A percentile compares a stretch with the other conserved stretches of the same genome.
These are phyloP conservation scores for Campylomormyrus numenius DNA, from an alignment of 2,113 vertebrate species.

Conservation along the genomic window DNA sequence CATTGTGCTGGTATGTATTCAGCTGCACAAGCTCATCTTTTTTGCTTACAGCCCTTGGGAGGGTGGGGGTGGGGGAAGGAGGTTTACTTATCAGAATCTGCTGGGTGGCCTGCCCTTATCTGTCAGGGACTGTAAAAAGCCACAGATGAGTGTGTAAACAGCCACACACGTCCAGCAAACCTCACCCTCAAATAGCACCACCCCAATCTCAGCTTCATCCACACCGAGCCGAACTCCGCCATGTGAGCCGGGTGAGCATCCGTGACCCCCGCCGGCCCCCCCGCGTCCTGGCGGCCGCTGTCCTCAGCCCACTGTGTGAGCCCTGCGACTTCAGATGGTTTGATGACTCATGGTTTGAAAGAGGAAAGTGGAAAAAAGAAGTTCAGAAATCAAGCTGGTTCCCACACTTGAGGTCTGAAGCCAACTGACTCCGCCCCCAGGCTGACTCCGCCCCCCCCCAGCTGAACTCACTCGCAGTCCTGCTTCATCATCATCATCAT, in stretches of 20 bases:
- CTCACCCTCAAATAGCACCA: not conserved
- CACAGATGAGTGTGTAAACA: not conserved
- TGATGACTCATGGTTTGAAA: slow-evolving; percentile 5
- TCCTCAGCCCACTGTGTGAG: not conserved
- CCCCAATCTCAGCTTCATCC: not conserved
- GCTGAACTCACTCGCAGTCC: not conserved
- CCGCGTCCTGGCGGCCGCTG: no score
- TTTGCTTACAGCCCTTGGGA: not conserved
- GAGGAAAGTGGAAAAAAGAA: slow-evolving; percentile 8
- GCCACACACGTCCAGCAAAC: not conserved
- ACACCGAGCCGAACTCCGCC: not conserved
- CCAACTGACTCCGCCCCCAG: not conserved
- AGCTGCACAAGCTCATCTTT: not conserved
- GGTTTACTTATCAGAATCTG: not conserved
- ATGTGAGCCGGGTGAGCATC: not conserved
- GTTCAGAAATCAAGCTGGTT: slow-evolving; percentile 2
- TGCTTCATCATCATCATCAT: not conserved
- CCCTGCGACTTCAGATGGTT: not conserved
- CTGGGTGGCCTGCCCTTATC: not conserved
- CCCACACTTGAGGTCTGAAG: not conserved
- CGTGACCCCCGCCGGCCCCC: not conserved
- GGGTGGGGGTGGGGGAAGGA: not conserved
- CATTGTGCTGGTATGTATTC: not conserved
- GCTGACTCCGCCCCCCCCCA: not conserved
- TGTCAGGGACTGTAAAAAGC: not conserved